phyloP scores from a whole-genome alignment of 2,888 invertebrate genomes.

The Eilema sororculum region DNA sequence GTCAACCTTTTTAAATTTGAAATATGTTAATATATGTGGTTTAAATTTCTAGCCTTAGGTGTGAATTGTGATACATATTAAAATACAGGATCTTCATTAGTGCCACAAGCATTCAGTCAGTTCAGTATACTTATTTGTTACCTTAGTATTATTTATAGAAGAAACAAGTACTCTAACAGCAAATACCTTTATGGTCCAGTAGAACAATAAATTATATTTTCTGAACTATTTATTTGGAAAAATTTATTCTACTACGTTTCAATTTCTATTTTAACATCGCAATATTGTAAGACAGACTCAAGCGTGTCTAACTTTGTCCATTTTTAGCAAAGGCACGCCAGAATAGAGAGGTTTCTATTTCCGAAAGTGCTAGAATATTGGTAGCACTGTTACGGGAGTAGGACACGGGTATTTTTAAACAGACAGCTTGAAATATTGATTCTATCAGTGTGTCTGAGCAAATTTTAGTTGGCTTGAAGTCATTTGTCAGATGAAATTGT shows the following conservation, averaged over 20 bases:
- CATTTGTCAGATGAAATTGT: no score
- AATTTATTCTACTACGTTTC: not conserved
- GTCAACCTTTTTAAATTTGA: no score
- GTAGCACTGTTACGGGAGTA: conserved; percentile 16
- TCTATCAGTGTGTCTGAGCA: conserved; percentile 8
- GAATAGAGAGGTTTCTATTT: conserved; percentile 36
- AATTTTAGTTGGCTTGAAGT: not conserved
- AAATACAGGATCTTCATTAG: no score
- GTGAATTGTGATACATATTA: no score
- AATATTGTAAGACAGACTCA: conserved; percentile 6
- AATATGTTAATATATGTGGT: no score
- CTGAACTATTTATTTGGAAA: not conserved
- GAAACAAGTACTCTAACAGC: no score
- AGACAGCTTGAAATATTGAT: conserved; percentile 7
- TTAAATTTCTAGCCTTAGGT: no score
- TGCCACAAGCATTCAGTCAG: no score
- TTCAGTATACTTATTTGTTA: no score
- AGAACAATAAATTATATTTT: no score
- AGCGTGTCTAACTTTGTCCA: conserved; percentile 14
- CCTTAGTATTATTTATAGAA: no score
- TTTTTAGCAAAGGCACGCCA: conserved; percentile 36
- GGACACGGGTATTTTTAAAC: conserved; percentile 19
- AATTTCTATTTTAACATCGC: conserved; percentile 14
- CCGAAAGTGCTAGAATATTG: conserved; percentile 37
- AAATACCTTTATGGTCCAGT: no score